A percentile compares a stretch with the other conserved stretches of the same genome.
Conservation (phyloP, 2,888 invertebrate genomes). For the Syrista parreyssii region DNA sequence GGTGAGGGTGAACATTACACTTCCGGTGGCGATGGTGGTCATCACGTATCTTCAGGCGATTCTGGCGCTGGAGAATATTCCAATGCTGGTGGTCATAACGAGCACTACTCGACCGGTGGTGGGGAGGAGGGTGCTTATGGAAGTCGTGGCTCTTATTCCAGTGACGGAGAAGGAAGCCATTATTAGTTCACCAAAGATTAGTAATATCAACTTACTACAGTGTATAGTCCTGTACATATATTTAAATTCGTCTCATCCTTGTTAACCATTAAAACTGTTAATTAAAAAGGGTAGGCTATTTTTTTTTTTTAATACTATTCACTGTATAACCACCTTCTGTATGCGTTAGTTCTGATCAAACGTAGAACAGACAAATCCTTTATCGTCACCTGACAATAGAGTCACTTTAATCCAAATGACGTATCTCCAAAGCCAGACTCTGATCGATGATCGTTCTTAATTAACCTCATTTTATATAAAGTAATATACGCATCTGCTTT, state of each 20-base stretch:
- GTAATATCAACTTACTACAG: background rate
- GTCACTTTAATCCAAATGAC: background rate
- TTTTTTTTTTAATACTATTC: background rate
- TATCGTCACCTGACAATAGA: background rate
- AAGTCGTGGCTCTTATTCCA: conserved; percentile 43
- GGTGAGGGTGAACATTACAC: conserved; percentile 35
- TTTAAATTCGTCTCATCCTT: conserved; percentile 1
- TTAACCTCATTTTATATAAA: background rate
- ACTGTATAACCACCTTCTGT: background rate
- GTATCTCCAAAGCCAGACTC: background rate
- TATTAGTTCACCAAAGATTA: conserved; percentile 15
- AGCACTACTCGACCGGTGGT: conserved; percentile 45
- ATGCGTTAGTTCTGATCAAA: background rate
- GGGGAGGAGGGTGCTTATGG: conserved; percentile 46
- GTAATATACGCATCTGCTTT: background rate
- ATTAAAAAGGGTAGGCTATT: background rate
- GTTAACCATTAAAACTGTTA: background rate
- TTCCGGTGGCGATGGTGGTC: conserved; percentile 35
- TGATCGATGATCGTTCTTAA: background rate
- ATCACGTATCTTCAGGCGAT: conserved; percentile 37
- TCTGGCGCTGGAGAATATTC: conserved; percentile 45
- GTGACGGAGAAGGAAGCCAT: conserved; percentile 36
- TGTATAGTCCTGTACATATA: background rate
- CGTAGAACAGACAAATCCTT: background rate
- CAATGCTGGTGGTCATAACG: conserved; percentile 40